Percentiles rank a stretch among this genome's conserved stretches.
These are phyloP conservation scores for Hafferia zeledoni DNA, from an alignment of 2,797 vertebrate species.

Conservation along the genomic window DNA sequence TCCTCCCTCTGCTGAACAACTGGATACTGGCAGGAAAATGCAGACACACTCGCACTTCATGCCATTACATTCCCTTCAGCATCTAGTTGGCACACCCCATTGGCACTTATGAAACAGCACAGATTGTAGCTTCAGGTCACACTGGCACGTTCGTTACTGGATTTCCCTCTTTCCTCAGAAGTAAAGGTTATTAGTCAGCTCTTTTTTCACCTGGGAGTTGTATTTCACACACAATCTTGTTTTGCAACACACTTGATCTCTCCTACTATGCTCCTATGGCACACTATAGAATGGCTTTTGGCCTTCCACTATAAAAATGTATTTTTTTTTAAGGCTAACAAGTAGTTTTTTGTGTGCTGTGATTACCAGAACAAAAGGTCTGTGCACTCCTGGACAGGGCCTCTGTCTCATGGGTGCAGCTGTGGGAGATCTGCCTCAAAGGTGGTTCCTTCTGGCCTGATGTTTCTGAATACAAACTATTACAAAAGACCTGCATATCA, in stretches of 20 bases:
- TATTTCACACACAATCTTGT: rapidly evolving
- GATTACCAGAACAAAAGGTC: background rate
- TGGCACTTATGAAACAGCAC: background rate
- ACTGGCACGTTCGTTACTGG: background rate
- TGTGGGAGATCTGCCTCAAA: background rate
- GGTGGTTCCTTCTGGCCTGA: background rate
- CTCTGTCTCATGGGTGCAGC: background rate
- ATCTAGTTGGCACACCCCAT: background rate
- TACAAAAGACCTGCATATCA: background rate
- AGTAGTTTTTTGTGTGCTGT: background rate
- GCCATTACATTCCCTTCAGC: background rate
- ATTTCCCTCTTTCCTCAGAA: conserved; percentile 2
- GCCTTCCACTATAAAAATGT: background rate
- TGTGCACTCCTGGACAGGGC: background rate
- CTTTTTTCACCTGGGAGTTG: background rate
- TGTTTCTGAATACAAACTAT: background rate
- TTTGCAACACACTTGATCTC: background rate
- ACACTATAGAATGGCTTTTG: background rate
- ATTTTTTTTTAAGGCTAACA: background rate
- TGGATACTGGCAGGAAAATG: background rate
- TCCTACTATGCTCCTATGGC: background rate
- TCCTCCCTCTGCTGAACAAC: background rate
- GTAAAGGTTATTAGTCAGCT: background rate
- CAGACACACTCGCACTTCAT: background rate
- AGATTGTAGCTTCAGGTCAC: background rate